These are phyloP conservation scores for Drosophila macrospina DNA, from an alignment of 2,888 invertebrate species.

Conservation along the genomic window DNA sequence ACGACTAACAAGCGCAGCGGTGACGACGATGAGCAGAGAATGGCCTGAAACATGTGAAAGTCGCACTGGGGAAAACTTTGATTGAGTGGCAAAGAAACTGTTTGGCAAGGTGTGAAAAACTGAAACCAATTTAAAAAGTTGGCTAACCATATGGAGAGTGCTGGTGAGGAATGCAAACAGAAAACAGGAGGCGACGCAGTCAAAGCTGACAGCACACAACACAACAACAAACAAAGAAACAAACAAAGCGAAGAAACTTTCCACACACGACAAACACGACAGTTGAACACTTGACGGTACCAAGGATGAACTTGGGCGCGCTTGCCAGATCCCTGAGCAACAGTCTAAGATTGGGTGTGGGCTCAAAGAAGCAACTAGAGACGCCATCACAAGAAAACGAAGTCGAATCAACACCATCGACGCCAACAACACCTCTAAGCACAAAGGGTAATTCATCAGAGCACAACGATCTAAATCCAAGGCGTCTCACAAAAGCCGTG, in stretches of 20 bases:
- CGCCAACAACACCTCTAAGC: conserved; percentile 5
- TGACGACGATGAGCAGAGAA: conserved; percentile 1
- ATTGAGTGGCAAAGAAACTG: conserved; percentile 67
- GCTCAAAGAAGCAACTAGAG: conserved; percentile 37
- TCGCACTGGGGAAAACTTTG: conserved; percentile 60
- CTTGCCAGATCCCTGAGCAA: conserved; percentile 64
- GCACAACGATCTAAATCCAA: background rate
- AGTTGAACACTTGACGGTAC: conserved; percentile 37
- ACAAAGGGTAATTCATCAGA: background rate
- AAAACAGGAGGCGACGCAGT: conserved; percentile 37
- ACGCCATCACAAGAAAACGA: conserved; percentile 2
- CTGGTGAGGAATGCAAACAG: conserved; percentile 40
- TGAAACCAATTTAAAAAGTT: conserved; percentile 78
- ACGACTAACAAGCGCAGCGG: conserved; percentile 69
- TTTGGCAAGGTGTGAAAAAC: conserved; percentile 72
- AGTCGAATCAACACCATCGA: conserved; percentile 12
- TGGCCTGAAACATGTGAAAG: conserved; percentile 38
- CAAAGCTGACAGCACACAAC: conserved; percentile 50
- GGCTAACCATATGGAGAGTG: conserved; percentile 70
- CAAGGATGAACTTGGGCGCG: conserved; percentile 65
- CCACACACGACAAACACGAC: conserved; percentile 41
- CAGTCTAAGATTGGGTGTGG: conserved; percentile 41
- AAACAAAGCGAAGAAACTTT: conserved; percentile 34
- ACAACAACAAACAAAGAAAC: conserved; percentile 27
- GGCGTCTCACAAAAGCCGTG: conserved; percentile 18